These are phyloP conservation scores for Paraescarpia echinospica DNA, from an alignment of 1,140 invertebrate species.

Conservation along the genomic window DNA sequence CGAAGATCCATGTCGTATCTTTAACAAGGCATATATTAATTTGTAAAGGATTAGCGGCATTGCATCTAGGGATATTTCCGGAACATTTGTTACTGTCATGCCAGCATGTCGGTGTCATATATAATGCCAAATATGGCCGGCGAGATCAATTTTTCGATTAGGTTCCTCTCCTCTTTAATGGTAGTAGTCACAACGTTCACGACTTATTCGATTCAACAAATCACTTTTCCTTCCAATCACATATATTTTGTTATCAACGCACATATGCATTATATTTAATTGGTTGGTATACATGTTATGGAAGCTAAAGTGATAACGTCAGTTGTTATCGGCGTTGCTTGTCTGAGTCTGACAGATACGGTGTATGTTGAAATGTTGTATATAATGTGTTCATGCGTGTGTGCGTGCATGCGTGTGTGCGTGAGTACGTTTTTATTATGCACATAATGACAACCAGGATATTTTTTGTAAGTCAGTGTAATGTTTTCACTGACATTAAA, in stretches of 20 bases:
- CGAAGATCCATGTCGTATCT: no score
- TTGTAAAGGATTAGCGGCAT: neutral
- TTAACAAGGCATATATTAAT: no score
- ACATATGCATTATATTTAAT: no score
- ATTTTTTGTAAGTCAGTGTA: neutral
- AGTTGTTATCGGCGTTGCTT: no score
- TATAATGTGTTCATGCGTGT: neutral
- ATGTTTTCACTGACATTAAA: neutral
- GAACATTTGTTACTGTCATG: neutral
- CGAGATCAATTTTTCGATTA: neutral
- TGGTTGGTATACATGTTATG: no score
- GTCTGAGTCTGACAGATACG: no score
- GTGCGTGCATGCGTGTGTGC: neutral
- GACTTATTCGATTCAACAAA: neutral
- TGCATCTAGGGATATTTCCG: neutral
- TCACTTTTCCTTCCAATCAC: neutral
- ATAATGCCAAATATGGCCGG: neutral
- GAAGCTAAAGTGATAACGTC: no score
- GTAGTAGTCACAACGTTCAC: no score
- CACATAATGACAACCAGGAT: neutral
- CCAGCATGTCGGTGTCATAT: neutral
- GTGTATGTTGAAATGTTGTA: no score
- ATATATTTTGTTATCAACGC: neutral
- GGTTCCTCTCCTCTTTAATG: neutral
- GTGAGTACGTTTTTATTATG: neutral